Conservation (phyloP, 2,113 vertebrate species). For the Rhea pennata region DNA sequence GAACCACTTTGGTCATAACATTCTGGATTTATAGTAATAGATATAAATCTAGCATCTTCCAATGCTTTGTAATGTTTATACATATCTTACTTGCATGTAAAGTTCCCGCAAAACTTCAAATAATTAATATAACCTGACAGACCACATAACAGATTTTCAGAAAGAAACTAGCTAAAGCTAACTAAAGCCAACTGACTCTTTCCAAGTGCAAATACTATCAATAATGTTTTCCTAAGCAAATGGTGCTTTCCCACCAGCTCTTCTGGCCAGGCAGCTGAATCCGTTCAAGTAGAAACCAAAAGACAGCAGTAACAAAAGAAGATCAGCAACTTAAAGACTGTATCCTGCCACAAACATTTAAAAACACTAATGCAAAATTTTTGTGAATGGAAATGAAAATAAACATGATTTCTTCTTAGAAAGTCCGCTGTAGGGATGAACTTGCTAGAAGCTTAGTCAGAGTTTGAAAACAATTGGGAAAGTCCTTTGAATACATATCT, state of each 20-base stretch:
- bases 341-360: slow-evolving; percentile 22
- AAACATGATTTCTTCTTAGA: not conserved
- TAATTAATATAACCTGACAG: not conserved
- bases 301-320: not conserved
- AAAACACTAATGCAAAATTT: not conserved
- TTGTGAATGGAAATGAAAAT: slow-evolving; percentile 20
- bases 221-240: not conserved
- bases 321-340: not conserved
- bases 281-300: not conserved
- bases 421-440: not conserved
- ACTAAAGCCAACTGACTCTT: not conserved
- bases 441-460: not conserved
- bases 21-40: not conserved
- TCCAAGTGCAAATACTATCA: not conserved
- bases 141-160: not conserved
- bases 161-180: not conserved
- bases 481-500: not conserved
- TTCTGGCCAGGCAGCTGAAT: not conserved
- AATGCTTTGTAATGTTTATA: not conserved
- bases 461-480: not conserved
- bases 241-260: not conserved
- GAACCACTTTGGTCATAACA: not conserved
- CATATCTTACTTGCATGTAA: not conserved
- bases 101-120: not conserved
- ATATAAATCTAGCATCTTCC: not conserved